A percentile compares a stretch with the other conserved stretches of the same genome.
phyloP scores from a whole-genome alignment of 1,140 invertebrate genomes.

The Plectus sambesii region DNA sequence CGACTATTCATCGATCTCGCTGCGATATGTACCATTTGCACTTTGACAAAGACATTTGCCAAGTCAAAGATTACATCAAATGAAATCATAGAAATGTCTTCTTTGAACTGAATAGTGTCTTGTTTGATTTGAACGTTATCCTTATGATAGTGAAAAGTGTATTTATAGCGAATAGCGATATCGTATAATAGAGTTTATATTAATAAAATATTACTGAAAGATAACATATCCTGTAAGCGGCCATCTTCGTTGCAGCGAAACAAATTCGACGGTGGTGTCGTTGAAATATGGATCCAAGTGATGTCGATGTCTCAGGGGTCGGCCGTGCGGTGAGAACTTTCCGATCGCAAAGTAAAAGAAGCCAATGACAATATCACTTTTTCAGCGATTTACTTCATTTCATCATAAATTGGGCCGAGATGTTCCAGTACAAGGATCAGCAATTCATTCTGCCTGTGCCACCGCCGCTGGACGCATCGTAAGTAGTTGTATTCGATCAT shows the following conservation, averaged over 20 bases:
- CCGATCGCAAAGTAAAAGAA: constrained; percentile 1
- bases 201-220: too few relatives aligned
- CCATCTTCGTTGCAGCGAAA: constrained; percentile 39
- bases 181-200: too few relatives aligned
- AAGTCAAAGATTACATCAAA: too few relatives aligned
- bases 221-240: too few relatives aligned
- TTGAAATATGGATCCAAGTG: constrained; percentile 39
- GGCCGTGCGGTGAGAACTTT: constrained; percentile 14
- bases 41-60: too few relatives aligned
- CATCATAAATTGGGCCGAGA: constrained; percentile 19
- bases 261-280: constrained; percentile 37
- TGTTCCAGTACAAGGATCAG: constrained; percentile 22
- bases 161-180: too few relatives aligned
- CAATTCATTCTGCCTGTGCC: constrained; percentile 24
- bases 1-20: too few relatives aligned
- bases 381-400: constrained; percentile 6
- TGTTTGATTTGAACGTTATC: not conserved
- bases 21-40: too few relatives aligned
- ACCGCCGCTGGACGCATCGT: constrained; percentile 25
- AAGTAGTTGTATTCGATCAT: too few relatives aligned
- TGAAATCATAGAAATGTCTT: too few relatives aligned
- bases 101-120: not conserved
- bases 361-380: not conserved
- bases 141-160: too few relatives aligned
- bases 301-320: constrained; percentile 19